These are phyloP conservation scores for Nebria brevicollis DNA, from an alignment of 2,888 invertebrate species.

Conservation along the genomic window DNA sequence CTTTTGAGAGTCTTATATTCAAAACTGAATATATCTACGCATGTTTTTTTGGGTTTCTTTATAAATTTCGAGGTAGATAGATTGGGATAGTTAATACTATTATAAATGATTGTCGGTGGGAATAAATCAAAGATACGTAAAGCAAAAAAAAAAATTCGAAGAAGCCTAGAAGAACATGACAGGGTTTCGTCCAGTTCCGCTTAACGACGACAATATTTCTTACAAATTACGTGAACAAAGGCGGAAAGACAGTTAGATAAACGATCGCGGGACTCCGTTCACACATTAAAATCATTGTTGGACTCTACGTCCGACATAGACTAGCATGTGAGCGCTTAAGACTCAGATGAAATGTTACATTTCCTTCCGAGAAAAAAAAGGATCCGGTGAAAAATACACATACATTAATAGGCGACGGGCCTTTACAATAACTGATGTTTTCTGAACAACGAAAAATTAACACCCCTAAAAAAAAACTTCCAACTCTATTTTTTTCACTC, in stretches of 20 bases:
- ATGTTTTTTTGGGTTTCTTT: no score
- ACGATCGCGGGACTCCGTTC: slow-evolving; percentile 23
- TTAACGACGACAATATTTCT: slow-evolving; percentile 37
- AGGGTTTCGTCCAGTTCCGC: background rate
- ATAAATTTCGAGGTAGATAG: no score
- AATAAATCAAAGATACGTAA: background rate
- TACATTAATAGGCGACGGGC: background rate
- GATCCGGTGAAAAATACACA: slow-evolving; percentile 10
- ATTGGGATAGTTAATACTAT: background rate
- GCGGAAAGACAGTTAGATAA: slow-evolving; percentile 8
- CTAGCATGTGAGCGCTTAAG: background rate
- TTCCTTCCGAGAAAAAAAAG: background rate
- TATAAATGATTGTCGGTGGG: background rate
- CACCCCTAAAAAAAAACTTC: no score
- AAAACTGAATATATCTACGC: no score
- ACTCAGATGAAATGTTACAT: background rate
- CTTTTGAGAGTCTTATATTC: no score
- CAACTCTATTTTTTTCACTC: no score
- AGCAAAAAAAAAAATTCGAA: background rate
- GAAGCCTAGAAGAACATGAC: background rate
- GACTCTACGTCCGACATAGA: background rate
- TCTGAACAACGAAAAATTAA: no score
- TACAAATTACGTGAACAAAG: slow-evolving; percentile 33
- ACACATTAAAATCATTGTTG: slow-evolving; percentile 33
- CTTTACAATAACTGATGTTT: background rate